phyloP scores from a whole-genome alignment of 1,140 invertebrate species.

The Paraescarpia echinospica region DNA sequence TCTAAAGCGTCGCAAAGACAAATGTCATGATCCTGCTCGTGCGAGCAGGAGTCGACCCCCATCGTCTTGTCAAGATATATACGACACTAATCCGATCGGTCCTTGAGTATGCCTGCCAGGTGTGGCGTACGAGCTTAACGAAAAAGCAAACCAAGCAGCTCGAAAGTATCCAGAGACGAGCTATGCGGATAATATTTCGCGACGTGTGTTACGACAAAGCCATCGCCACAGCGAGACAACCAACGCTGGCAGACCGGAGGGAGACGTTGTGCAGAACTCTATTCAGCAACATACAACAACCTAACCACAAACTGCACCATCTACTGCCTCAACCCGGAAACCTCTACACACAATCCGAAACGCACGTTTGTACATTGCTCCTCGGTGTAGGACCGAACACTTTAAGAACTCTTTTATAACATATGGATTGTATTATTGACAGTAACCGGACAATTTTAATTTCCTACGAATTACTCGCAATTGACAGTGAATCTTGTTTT shows the following conservation, averaged over 20 bases:
- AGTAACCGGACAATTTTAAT: too few relatives aligned
- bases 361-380: background rate
- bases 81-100: background rate
- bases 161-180: background rate
- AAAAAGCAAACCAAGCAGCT: background rate
- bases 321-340: background rate
- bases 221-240: background rate
- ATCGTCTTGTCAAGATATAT: too few relatives aligned
- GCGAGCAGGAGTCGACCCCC: too few relatives aligned
- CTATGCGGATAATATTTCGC: too few relatives aligned
- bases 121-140: constrained; percentile 1
- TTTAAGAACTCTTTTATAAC: constrained; percentile 5
- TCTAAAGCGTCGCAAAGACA: too few relatives aligned
- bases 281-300: background rate
- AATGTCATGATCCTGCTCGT: background rate
- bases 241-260: constrained; percentile 8
- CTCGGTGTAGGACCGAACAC: background rate
- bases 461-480: too few relatives aligned
- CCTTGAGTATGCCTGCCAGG: background rate
- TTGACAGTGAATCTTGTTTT: too few relatives aligned
- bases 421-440: background rate
- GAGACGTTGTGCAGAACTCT: background rate
- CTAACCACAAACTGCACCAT: background rate
- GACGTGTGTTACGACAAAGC: background rate
- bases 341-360: background rate